Conservation (phyloP, 1,140 invertebrate genomes). For the Dinoponera quadriceps region DNA sequence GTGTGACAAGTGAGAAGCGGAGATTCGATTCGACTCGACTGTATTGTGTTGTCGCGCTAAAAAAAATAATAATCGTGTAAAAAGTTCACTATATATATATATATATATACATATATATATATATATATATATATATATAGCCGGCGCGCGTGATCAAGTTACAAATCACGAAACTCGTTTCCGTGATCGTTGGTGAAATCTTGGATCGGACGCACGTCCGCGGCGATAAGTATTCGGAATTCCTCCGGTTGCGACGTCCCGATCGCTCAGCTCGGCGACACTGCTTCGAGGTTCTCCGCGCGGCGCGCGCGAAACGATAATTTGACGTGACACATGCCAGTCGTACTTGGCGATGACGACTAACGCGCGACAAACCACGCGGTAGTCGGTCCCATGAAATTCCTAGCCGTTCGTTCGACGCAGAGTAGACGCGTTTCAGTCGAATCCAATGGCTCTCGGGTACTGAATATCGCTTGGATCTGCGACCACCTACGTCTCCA, state of each 20-base stretch:
- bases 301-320: slow-evolving; percentile 22
- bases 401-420: not conserved
- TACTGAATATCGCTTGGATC: slow-evolving; percentile 41
- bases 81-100: too few species aligned
- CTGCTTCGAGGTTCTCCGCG: slow-evolving; percentile 37
- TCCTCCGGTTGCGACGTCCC: not conserved
- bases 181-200: not conserved
- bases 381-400: not conserved
- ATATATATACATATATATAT: too few species aligned
- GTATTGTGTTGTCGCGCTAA: too few species aligned
- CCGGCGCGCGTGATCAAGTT: not conserved
- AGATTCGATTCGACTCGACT: too few species aligned
- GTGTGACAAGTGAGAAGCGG: not conserved
- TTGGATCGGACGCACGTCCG: not conserved
- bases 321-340: slow-evolving; percentile 22
- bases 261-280: slow-evolving; percentile 28
- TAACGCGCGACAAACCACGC: not conserved
- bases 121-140: not conserved
- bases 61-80: too few species aligned
- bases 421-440: not conserved
- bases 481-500: slow-evolving; percentile 24
- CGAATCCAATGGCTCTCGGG: slow-evolving; percentile 58
- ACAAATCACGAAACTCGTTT: not conserved
- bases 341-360: not conserved
- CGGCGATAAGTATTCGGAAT: slow-evolving; percentile 13